Base-by-base conservation (phyloP, 1,140 invertebrate genomes). In the Potamilus streckersoni region DNA sequence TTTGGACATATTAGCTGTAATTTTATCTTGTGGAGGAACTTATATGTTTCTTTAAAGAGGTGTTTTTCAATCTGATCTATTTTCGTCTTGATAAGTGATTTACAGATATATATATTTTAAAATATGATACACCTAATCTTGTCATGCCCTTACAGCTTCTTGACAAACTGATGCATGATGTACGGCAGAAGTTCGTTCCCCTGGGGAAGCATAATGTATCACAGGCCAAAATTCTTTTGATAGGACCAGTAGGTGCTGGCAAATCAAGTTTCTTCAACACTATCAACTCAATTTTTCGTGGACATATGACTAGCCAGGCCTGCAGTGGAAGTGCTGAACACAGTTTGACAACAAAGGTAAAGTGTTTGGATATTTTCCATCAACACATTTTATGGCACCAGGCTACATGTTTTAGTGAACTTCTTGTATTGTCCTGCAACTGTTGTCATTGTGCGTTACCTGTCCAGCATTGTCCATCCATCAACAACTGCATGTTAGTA, bases 181-280 rank as follows among this genome's bases (percentile, higher is more conserved):
- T 81, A 13, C 63, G n/a, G n/a, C n/a, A 71, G 16, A 58, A n/a
- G 19, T 81, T 79, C 56, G 71, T 61, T 65, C 77, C 80, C 23
- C 17, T 76, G 38, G 27, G 66, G 56, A 74, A 72, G 16, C 67
- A 74, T 16, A 70, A 79, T 8, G 23, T 80, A 20, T 69, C 72
- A 23, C 58, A 74, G 55, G 71, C 71, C 6, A 76, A 69, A 59
- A 78, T 80, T 14, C 62, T 82, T 23, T 38, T 80, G 58, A 58
- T 80, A 5, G 81, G 81, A 27, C 71, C 77, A 11, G 79, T 80
- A 6, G 81, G 74, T 14, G 79, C 81, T 2, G 81, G 81, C 20
- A 82, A 82, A 67, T 82, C 81, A 20, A 82, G 81, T 63, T 80
- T 75, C 69, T 80, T 80, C 69, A 82, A 82, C 61, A 80, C 74